These are phyloP conservation scores for Fragum sueziense DNA, from an alignment of 2,888 invertebrate genomes.

Conservation along the genomic window DNA sequence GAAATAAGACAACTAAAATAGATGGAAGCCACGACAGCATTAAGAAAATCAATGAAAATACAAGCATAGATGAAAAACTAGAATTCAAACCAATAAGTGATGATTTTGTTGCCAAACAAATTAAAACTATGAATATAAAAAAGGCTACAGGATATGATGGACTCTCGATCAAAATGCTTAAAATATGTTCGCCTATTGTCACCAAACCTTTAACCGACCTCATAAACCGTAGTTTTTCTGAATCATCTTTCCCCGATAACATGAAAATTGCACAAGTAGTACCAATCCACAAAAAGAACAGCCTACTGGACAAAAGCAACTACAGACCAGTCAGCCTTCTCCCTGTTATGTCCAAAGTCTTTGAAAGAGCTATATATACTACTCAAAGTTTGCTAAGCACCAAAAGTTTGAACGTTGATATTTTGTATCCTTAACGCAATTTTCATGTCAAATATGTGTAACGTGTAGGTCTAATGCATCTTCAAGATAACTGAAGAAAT, in stretches of 20 bases:
- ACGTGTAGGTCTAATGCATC: too few relatives aligned
- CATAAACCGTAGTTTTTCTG: background rate
- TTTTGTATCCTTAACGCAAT: too few relatives aligned
- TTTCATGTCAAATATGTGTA: too few relatives aligned
- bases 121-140: slow-evolving; percentile 4
- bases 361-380: slow-evolving; percentile 22
- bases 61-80: background rate
- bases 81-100: background rate
- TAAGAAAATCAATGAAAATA: background rate
- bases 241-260: background rate
- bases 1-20: too few relatives aligned
- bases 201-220: background rate
- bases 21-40: too few relatives aligned
- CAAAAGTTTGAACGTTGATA: too few relatives aligned
- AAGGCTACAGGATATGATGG: slow-evolving; percentile 8
- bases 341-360: too few relatives aligned
- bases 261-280: slow-evolving; percentile 10
- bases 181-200: background rate
- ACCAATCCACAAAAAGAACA: slow-evolving; percentile 21
- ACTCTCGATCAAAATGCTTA: slow-evolving; percentile 12
- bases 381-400: too few relatives aligned
- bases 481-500: too few relatives aligned
- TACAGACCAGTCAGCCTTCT: too few relatives aligned
- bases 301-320: too few relatives aligned
- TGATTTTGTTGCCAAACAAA: background rate